phyloP scores from a whole-genome alignment of 2,888 invertebrate genomes.

The Drosophila meridiana region DNA sequence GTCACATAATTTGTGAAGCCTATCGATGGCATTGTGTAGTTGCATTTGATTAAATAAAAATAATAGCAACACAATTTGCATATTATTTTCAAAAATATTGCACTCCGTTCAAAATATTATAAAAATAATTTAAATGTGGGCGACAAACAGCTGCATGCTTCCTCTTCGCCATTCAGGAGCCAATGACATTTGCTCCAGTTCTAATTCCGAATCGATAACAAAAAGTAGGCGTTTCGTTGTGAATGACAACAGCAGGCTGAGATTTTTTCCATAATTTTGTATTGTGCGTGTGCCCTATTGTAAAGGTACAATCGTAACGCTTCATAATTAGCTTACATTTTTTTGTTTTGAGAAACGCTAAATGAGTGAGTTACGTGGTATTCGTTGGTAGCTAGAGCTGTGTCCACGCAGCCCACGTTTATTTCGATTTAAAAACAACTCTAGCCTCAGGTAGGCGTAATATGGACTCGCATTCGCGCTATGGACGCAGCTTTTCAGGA shows the following conservation, averaged over 20 bases:
- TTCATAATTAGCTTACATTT: background rate
- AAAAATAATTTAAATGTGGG: background rate
- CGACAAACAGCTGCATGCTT: background rate
- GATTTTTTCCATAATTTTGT: slow-evolving; percentile 41
- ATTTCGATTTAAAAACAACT: slow-evolving; percentile 36
- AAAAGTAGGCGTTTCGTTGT: slow-evolving; percentile 31
- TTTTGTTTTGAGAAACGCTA: background rate
- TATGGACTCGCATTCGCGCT: slow-evolving; percentile 78
- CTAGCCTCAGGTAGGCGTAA: slow-evolving; percentile 64
- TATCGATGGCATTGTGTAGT: too few species aligned
- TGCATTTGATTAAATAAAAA: background rate
- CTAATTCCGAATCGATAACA: slow-evolving; percentile 43
- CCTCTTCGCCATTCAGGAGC: background rate
- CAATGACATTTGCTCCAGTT: background rate
- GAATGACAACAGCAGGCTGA: slow-evolving; percentile 42
- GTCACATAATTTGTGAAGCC: background rate
- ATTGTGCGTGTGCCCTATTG: slow-evolving; percentile 25
- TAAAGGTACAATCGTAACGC: slow-evolving; percentile 7
- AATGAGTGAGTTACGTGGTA: slow-evolving; percentile 48
- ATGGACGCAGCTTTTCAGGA: slow-evolving; percentile 69
- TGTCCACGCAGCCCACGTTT: background rate
- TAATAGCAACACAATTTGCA: background rate
- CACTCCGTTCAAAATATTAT: background rate
- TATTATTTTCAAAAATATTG: background rate
- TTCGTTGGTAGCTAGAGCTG: slow-evolving; percentile 22